phyloP scores from a whole-genome alignment of 2,113 vertebrate genomes.

The Equus przewalskii region DNA sequence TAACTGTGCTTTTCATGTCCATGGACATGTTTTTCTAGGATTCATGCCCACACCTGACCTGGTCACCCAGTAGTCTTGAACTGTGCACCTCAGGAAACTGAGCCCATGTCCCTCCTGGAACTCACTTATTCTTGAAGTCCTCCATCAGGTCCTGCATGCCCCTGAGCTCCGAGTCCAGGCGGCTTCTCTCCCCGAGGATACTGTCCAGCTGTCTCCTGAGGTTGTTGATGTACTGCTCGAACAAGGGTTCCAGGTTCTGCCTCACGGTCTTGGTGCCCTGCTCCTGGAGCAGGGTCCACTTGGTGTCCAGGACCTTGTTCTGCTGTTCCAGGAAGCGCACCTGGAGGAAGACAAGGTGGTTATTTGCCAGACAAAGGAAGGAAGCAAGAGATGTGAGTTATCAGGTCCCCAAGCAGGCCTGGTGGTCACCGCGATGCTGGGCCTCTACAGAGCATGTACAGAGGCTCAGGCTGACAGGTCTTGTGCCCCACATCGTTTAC shows the following conservation, averaged over 20 bases:
- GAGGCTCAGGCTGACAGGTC: not conserved
- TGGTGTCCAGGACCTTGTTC: slow-evolving; percentile 89
- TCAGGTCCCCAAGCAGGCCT: too few relatives aligned
- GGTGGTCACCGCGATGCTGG: too few relatives aligned
- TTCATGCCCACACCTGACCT: too few relatives aligned
- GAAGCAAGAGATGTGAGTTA: too few relatives aligned
- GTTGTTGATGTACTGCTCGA: slow-evolving; percentile 87
- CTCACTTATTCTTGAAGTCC: slow-evolving; percentile 87
- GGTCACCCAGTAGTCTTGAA: not conserved
- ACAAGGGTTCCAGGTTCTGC: slow-evolving; percentile 82
- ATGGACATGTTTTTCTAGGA: not conserved
- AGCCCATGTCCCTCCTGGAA: not conserved
- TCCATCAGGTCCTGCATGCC: slow-evolving; percentile 82
- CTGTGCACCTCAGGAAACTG: rapidly evolving
- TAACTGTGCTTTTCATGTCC: not conserved
- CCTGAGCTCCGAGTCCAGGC: slow-evolving; percentile 80
- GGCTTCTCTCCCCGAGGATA: slow-evolving; percentile 79
- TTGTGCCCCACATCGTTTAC: too few relatives aligned
- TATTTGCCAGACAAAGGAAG: too few relatives aligned
- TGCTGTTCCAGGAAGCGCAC: slow-evolving; percentile 88
- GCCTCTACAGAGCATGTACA: too few relatives aligned
- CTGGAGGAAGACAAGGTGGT: too few relatives aligned
- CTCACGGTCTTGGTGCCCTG: slow-evolving; percentile 83
- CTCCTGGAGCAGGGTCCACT: slow-evolving; percentile 88
- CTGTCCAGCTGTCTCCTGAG: slow-evolving; percentile 84